Conservation (phyloP, 2,888 invertebrate species). For the Marronus borbonicus region DNA sequence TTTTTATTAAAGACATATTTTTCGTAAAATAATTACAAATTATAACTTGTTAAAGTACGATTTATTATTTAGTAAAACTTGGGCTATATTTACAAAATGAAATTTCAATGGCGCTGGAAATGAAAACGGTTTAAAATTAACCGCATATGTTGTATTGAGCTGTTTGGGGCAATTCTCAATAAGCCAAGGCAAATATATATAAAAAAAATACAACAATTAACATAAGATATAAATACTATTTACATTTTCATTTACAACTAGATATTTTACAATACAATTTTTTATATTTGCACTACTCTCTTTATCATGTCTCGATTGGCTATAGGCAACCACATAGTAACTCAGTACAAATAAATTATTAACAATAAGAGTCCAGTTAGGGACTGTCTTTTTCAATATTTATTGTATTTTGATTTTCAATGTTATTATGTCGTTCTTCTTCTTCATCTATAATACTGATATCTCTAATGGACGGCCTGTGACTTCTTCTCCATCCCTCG, state of each 20-base stretch:
- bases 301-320: neutral
- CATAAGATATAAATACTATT: constrained; percentile 23
- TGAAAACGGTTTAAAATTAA: too few species aligned
- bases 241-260: neutral
- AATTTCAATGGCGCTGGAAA: too few species aligned
- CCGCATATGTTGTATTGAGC: too few species aligned
- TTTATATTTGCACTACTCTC: neutral
- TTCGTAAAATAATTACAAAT: too few species aligned
- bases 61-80: too few species aligned
- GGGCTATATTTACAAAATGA: too few species aligned
- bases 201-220: neutral
- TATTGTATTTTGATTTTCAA: constrained; percentile 34
- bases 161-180: too few species aligned
- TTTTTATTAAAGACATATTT: too few species aligned
- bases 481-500: constrained; percentile 86
- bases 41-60: too few species aligned
- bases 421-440: constrained; percentile 71
- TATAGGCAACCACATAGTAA: neutral
- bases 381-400: constrained; percentile 47
- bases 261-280: neutral
- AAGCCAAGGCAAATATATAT: neutral
- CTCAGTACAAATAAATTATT: constrained; percentile 10
- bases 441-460: constrained; percentile 91
- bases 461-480: constrained; percentile 88
- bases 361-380: constrained; percentile 1